Evolutionary conservation across 2,113 vertebrate species (phyloP).

Genomic region (Prunella fulvescens): DNA sequence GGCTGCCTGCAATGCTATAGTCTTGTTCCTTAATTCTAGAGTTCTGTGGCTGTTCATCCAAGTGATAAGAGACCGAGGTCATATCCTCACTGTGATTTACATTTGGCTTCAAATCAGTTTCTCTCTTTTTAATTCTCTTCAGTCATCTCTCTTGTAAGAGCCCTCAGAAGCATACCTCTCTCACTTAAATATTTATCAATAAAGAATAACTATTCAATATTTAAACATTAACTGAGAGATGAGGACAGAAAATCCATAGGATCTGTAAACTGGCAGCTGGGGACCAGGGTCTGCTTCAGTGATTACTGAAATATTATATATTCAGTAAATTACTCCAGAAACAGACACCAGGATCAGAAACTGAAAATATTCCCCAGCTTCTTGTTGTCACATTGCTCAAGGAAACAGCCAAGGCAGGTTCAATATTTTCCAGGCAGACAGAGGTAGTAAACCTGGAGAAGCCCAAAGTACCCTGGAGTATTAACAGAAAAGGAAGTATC

Average conservation of each 20-base stretch:
- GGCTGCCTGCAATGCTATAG: not conserved
- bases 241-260: not conserved
- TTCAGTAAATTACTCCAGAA: not conserved
- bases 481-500: not conserved
- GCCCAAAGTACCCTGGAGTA: not conserved
- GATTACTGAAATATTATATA: not conserved
- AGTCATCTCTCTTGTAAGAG: not conserved
- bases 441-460: not conserved
- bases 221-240: not conserved
- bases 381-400: not conserved
- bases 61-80: not conserved
- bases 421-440: not conserved
- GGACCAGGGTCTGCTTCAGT: not conserved
- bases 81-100: not conserved
- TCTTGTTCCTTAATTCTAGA: not conserved
- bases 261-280: not conserved
- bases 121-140: not conserved
- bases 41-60: not conserved
- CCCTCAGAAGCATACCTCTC: not conserved
- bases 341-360: not conserved
- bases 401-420: not conserved
- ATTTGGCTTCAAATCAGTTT: not conserved
- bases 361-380: not conserved
- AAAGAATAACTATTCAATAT: not conserved
- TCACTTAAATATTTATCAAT: not conserved